Conservation (phyloP, 35 echinoderm and acorn worm genomes). For the Patiria miniata region DNA sequence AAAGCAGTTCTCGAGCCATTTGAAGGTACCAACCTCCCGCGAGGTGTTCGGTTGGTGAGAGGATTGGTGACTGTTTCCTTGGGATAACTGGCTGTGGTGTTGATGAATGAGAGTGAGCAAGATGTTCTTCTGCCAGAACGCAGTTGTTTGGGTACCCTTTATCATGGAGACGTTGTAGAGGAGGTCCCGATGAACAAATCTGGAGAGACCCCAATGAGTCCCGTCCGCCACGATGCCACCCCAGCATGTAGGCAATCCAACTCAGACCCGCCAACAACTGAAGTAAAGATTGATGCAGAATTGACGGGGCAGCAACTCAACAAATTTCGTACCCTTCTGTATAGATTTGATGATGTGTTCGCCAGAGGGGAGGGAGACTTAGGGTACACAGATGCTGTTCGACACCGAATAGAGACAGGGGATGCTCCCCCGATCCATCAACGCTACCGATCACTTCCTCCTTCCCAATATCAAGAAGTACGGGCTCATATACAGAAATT, state of each 20-base stretch:
- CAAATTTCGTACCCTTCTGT: neutral
- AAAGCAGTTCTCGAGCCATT: no score
- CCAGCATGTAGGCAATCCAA: neutral
- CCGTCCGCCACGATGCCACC: no score
- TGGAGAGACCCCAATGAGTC: no score
- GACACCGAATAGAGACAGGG: constrained; percentile 17
- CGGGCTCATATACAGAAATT: constrained; percentile 55
- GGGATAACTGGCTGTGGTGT: neutral
- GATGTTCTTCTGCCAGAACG: neutral
- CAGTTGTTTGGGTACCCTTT: neutral
- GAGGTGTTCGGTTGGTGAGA: no score
- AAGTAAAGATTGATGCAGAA: no score
- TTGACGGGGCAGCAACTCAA: no score
- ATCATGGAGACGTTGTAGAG: neutral
- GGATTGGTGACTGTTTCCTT: no score
- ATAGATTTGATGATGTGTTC: neutral
- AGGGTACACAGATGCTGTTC: neutral
- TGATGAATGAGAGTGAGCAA: neutral
- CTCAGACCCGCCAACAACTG: no score
- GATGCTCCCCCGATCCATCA: constrained; percentile 26
- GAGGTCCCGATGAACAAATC: no score
- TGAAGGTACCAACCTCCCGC: no score
- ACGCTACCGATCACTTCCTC: constrained; percentile 43
- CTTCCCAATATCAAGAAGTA: constrained; percentile 45
- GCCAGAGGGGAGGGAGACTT: neutral